A percentile compares a stretch with the other conserved stretches of the same genome.
Evolutionary conservation across 53 echinoderm and acorn worm genomes (phyloP).

Genomic region (Arbacia lixula): DNA sequence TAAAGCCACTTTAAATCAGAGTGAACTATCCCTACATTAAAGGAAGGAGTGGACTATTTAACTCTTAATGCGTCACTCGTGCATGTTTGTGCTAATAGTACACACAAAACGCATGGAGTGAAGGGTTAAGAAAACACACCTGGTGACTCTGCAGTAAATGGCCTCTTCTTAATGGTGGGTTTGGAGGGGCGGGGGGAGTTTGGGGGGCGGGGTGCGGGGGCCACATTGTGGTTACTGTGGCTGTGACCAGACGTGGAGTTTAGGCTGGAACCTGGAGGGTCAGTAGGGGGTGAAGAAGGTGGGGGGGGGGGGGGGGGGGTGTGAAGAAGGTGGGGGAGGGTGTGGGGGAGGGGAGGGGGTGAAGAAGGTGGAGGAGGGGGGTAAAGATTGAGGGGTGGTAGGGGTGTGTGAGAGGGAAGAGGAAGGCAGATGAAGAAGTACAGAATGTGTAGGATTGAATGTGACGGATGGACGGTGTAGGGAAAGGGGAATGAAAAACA

Average conservation of each 20-base stretch:
- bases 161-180: constrained; percentile 60
- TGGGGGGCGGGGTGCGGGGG: constrained; percentile 75
- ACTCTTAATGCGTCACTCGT: too few relatives aligned
- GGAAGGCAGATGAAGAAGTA: constrained; percentile 18
- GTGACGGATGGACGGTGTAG: constrained; percentile 1
- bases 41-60: too few relatives aligned
- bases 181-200: constrained; percentile 60
- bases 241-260: constrained; percentile 70
- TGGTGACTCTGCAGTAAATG: constrained; percentile 70
- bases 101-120: too few relatives aligned
- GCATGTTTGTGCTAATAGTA: too few relatives aligned
- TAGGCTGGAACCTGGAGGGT: constrained; percentile 68
- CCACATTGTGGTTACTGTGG: constrained; percentile 24
- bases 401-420: background rate
- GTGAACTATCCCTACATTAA: too few relatives aligned
- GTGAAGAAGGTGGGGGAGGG: background rate
- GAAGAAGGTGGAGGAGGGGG: background rate
- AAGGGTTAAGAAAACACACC: constrained; percentile 60
- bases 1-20: too few relatives aligned
- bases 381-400: background rate
- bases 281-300: background rate
- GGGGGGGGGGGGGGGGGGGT: background rate
- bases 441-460: constrained; percentile 2
- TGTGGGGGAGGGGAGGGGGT: background rate
- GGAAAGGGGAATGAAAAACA: background rate